Percentiles rank a stretch among this genome's conserved stretches.
phyloP scores from a whole-genome alignment of 2,888 invertebrate genomes.

The Morinoia aosen region DNA sequence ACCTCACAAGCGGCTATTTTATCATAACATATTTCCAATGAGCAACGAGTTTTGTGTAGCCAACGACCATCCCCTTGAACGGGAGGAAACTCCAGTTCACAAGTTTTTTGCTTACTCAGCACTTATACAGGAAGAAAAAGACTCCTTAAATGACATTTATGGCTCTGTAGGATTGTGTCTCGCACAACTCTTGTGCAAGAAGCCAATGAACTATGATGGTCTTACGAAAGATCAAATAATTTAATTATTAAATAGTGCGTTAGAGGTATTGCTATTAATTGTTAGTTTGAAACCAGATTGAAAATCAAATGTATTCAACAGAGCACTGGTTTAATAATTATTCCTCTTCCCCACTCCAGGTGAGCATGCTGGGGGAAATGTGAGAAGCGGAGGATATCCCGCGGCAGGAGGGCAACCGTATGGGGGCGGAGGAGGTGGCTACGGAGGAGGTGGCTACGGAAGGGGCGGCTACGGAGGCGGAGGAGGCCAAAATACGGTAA shows the following conservation, averaged over 20 bases:
- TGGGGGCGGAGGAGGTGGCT: background rate
- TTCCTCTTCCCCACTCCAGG: background rate
- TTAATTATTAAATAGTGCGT: no score
- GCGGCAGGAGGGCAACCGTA: background rate
- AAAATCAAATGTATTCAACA: background rate
- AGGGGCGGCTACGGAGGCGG: background rate
- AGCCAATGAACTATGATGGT: no score
- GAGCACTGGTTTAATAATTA: background rate
- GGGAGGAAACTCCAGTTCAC: background rate
- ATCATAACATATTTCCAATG: background rate
- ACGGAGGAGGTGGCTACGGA: slow-evolving; percentile 19
- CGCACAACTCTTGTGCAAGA: no score
- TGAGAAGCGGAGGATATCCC: slow-evolving; percentile 21
- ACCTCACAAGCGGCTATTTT: background rate
- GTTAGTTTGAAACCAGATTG: background rate
- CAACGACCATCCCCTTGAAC: background rate
- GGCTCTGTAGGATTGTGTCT: no score
- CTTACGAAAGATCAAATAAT: no score
- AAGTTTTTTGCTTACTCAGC: background rate
- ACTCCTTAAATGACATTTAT: no score
- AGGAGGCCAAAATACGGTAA: slow-evolving; percentile 54
- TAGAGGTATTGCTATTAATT: no score
- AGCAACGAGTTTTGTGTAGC: background rate
- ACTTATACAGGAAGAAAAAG: background rate
- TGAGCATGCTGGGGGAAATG: background rate